A percentile compares a stretch with the other conserved stretches of the same genome.
phyloP scores from a whole-genome alignment of 2,888 invertebrate species.

The Hipparchia sbordonii region DNA sequence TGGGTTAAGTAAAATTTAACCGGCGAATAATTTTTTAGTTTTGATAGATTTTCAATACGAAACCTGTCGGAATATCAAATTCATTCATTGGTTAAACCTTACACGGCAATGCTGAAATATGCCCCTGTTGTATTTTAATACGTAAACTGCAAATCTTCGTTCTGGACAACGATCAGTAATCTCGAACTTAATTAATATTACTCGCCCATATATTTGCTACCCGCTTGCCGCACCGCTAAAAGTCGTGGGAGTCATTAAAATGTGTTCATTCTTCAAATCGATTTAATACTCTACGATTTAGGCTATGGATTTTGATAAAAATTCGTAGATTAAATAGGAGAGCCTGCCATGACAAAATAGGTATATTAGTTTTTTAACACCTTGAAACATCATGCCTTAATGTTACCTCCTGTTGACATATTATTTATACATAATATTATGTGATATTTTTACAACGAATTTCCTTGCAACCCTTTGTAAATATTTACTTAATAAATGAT shows the following conservation, averaged over 20 bases:
- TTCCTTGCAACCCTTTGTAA: slow-evolving; percentile 57
- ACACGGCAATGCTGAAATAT: neutral
- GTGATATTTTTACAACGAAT: slow-evolving; percentile 53
- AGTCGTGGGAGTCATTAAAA: neutral
- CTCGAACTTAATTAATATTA: too few species aligned
- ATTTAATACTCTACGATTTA: slow-evolving; percentile 34
- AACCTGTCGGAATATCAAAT: too few species aligned
- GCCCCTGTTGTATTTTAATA: neutral
- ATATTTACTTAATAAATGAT: slow-evolving; percentile 53
- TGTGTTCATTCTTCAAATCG: slow-evolving; percentile 36
- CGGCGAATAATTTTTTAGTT: too few species aligned
- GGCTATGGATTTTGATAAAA: neutral
- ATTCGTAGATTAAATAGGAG: slow-evolving; percentile 2
- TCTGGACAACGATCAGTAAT: too few species aligned
- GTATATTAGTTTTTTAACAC: neutral
- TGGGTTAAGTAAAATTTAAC: too few species aligned
- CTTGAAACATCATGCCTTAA: neutral
- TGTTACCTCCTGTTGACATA: neutral
- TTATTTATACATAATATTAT: slow-evolving; percentile 14
- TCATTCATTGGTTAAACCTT: neutral
- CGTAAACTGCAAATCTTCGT: too few species aligned
- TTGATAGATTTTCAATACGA: too few species aligned
- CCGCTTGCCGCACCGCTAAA: neutral
- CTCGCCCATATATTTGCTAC: neutral
- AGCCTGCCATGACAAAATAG: slow-evolving; percentile 28